These are phyloP conservation scores for Tetanocera ferruginea DNA, from an alignment of 2,888 invertebrate species.

Conservation along the genomic window DNA sequence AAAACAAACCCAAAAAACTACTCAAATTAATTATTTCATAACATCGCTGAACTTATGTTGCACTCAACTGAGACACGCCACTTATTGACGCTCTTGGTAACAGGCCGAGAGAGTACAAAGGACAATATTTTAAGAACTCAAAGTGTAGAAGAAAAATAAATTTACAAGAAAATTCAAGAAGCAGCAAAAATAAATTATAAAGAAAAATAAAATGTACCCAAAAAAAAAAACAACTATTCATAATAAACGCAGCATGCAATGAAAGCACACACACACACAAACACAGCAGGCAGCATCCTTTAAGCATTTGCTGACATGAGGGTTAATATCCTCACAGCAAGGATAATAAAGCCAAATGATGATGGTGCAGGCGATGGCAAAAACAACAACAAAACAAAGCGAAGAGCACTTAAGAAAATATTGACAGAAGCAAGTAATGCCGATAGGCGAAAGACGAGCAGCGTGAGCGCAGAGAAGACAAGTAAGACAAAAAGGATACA, in stretches of 20 bases:
- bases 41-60: too few species aligned
- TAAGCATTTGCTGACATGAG: slow-evolving; percentile 18
- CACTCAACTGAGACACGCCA: too few species aligned
- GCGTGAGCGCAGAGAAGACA: not conserved
- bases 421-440: slow-evolving; percentile 3
- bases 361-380: not conserved
- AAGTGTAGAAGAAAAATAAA: not conserved
- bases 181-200: not conserved
- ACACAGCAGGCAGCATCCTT: not conserved
- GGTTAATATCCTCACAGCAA: slow-evolving; percentile 43
- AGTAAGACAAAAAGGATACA: not conserved
- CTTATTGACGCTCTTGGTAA: not conserved
- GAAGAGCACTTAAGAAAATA: slow-evolving; percentile 36
- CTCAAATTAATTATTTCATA: too few species aligned
- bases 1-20: too few species aligned
- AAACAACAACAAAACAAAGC: slow-evolving; percentile 21
- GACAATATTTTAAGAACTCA: not conserved
- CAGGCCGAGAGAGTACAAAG: not conserved
- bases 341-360: slow-evolving; percentile 10
- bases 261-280: not conserved
- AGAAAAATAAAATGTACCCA: not conserved
- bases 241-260: not conserved
- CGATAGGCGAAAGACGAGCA: not conserved
- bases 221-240: not conserved
- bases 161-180: not conserved